Conservation (phyloP, 2,888 invertebrate species). For the Pseudoips prasinana region DNA sequence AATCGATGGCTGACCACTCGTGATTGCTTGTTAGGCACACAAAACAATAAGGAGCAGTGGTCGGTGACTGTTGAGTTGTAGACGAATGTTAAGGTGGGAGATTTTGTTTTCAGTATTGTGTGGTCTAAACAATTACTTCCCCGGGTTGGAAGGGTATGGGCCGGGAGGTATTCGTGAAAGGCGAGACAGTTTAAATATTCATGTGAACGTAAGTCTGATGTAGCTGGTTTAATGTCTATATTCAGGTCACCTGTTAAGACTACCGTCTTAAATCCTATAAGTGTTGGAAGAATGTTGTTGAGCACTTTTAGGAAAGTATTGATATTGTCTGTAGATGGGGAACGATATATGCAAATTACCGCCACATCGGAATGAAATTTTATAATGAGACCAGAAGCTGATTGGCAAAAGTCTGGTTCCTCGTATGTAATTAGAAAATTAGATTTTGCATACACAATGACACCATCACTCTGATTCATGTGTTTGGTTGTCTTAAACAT, state of each 20-base stretch:
- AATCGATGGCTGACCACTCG: too few relatives aligned
- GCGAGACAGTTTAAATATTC: conserved; percentile 1
- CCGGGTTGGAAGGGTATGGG: conserved; percentile 1
- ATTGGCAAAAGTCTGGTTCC: conserved; percentile 1
- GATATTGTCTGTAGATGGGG: conserved; percentile 1
- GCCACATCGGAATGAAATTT: neutral
- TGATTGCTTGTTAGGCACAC: too few relatives aligned
- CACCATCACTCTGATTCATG: conserved; percentile 1
- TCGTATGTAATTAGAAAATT: neutral
- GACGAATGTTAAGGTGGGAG: too few relatives aligned
- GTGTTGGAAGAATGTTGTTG: too few relatives aligned
- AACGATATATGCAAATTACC: conserved; percentile 2
- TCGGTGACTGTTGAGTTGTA: too few relatives aligned
- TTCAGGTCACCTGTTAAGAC: conserved; percentile 1
- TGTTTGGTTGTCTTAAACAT: neutral
- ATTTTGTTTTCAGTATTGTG: too few relatives aligned
- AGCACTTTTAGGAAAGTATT: neutral
- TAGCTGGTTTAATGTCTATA: neutral
- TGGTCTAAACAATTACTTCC: neutral
- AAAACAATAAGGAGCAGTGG: too few relatives aligned
- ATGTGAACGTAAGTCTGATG: neutral
- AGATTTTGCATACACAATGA: neutral
- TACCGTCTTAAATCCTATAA: neutral
- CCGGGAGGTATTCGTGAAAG: conserved; percentile 1
- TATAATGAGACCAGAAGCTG: neutral